These are phyloP conservation scores for Gryllus bimaculatus DNA, from an alignment of 1,140 invertebrate genomes.

Conservation along the genomic window DNA sequence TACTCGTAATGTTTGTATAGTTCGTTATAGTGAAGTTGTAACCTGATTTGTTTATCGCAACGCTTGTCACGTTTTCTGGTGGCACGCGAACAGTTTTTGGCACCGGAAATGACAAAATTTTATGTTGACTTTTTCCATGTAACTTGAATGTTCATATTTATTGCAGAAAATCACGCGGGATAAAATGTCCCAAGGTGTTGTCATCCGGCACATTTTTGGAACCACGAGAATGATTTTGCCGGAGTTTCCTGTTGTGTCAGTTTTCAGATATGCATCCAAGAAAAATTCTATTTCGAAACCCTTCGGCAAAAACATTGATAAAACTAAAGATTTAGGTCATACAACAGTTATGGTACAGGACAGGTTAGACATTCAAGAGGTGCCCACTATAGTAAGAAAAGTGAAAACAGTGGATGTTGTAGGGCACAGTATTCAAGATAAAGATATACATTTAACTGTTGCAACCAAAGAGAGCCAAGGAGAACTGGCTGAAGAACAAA, in stretches of 20 bases:
- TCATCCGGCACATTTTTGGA: not conserved
- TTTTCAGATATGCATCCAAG: not conserved
- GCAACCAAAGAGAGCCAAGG: too few relatives aligned
- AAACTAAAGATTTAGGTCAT: conserved; percentile 29
- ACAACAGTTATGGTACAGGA: conserved; percentile 57
- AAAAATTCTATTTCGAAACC: not conserved
- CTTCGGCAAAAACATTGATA: not conserved
- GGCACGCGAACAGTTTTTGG: too few relatives aligned
- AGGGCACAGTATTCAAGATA: not conserved
- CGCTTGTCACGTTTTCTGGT: not conserved
- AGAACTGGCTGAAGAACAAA: conserved; percentile 28
- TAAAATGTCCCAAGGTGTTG: conserved; percentile 9
- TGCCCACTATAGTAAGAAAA: conserved; percentile 54
- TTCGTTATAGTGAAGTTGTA: not conserved
- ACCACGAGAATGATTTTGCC: not conserved
- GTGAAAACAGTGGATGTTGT: conserved; percentile 28
- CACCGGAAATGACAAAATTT: too few relatives aligned
- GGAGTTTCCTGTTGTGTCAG: not conserved
- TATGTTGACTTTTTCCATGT: too few relatives aligned
- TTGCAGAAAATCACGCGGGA: not conserved
- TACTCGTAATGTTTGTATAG: not conserved
- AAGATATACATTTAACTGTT: not conserved
- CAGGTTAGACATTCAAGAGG: conserved; percentile 53
- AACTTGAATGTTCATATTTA: not conserved
- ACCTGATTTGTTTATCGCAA: not conserved